Evolutionary conservation across 2,888 invertebrate species (phyloP), one percentile per base, ranked within the genome.

Genomic region (Tenthredo notha): DNA sequence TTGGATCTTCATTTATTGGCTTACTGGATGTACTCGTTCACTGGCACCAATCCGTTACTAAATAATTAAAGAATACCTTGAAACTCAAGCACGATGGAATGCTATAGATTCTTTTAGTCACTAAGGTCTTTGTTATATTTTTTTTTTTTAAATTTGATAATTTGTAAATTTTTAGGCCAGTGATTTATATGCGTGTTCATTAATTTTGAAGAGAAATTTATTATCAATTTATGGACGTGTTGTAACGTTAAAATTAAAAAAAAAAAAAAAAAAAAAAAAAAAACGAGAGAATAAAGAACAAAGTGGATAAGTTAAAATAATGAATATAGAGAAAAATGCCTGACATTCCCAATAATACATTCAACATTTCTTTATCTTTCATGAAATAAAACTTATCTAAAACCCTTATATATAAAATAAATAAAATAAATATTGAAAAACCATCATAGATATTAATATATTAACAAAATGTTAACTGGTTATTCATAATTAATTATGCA

Each of bases 341-440:
- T 87, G 88, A 89, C 87, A 88, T 88, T 88, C 87, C 86, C 87
- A 87, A 86, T 88, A 88, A 87, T 88, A 86, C 74, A 86, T 86
- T 88, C 86, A 67, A 78, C 87, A 84, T 84, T 87, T 86, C 87
- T 86, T 86, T 87, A 85, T 86, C 83, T 85, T 85, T 86, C 85
- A 58, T 86, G 18, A 85, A 72, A 37, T 50, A 67, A 43, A 29
- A 50, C 47, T 78, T 47, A 47, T 77, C 74, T 70, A n/a, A 72
- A 37, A n/a, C n/a, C 15, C 10, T 80, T 54, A 47, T 70, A 78
- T 85, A 70, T 65, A 43, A 47, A 80, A 33, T 65, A 80, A 74
- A 86, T 67, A 43, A 65, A 80, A 33, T 65, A 80, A 74, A 86
- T 67, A 74, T 84, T 43, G 33, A 40, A 77, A 84, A 86, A 83